These are phyloP conservation scores for Triops longicaudatus DNA, from an alignment of 1,140 invertebrate genomes.

Conservation along the genomic window DNA sequence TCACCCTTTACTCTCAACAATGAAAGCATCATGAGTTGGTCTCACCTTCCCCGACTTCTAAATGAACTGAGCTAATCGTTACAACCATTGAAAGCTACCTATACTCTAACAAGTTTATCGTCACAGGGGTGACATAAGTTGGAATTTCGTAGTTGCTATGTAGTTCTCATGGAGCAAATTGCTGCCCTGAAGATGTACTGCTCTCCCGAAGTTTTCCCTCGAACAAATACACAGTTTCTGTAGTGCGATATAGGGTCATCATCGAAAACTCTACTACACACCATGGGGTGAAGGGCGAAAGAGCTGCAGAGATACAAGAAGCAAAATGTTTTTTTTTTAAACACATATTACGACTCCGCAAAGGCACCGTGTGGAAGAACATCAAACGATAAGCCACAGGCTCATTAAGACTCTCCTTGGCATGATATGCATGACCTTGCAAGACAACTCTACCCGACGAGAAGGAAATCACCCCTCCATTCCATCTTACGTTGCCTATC, in stretches of 20 bases:
- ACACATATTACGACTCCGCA: background rate
- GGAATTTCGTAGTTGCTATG: no score
- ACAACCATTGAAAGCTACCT: no score
- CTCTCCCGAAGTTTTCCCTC: no score
- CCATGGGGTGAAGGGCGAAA: background rate
- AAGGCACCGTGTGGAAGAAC: background rate
- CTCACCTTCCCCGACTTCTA: no score
- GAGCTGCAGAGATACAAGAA: background rate
- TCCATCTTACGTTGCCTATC: background rate
- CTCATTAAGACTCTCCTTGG: constrained; percentile 1
- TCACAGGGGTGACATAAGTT: no score
- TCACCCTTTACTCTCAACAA: no score
- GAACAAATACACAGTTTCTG: no score
- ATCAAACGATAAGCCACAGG: background rate
- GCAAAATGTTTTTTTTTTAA: background rate
- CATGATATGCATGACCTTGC: background rate
- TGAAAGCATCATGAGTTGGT: no score
- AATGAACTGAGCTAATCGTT: no score
- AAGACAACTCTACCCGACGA: background rate
- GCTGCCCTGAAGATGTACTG: no score
- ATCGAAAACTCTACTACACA: background rate
- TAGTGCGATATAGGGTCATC: background rate
- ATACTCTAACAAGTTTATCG: no score
- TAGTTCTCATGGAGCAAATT: no score
- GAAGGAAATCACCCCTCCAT: background rate